These are phyloP conservation scores for Graptemys geographica DNA, from an alignment of 2,797 vertebrate genomes.

Conservation along the genomic window DNA sequence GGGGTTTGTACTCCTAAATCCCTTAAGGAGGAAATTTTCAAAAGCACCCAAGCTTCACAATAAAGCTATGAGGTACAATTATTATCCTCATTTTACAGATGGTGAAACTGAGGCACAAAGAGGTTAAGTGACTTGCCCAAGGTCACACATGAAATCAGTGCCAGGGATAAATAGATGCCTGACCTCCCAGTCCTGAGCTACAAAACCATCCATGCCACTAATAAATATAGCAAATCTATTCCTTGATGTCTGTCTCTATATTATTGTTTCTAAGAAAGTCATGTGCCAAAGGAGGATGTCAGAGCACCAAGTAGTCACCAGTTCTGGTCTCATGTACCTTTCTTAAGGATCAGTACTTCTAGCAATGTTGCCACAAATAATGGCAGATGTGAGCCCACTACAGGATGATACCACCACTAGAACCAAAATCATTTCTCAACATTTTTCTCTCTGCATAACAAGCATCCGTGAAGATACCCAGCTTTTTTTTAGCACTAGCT, in stretches of 20 bases:
- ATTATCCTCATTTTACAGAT: too few relatives aligned
- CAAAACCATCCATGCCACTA: not conserved
- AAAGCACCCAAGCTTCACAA: not conserved
- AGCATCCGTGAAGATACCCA: not conserved
- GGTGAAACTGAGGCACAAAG: too few relatives aligned
- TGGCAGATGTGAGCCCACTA: fast-evolving
- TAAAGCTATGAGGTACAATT: not conserved
- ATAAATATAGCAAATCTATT: not conserved
- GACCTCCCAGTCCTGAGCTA: not conserved
- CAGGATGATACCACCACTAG: not conserved
- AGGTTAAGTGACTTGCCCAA: not conserved
- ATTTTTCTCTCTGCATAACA: not conserved
- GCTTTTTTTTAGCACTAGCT: not conserved
- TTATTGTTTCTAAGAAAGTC: not conserved
- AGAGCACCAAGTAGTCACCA: not conserved
- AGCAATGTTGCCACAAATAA: not conserved
- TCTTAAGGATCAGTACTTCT: not conserved
- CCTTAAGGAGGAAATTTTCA: not conserved
- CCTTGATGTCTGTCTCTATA: not conserved
- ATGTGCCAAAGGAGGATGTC: not conserved
- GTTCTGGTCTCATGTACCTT: not conserved
- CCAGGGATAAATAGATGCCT: too few relatives aligned
- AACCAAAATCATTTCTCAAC: not conserved
- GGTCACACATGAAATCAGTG: not conserved
- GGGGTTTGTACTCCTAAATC: too few relatives aligned